Conservation (phyloP, 2,888 invertebrate genomes). For the Parapristionchus giblindavisi region DNA sequence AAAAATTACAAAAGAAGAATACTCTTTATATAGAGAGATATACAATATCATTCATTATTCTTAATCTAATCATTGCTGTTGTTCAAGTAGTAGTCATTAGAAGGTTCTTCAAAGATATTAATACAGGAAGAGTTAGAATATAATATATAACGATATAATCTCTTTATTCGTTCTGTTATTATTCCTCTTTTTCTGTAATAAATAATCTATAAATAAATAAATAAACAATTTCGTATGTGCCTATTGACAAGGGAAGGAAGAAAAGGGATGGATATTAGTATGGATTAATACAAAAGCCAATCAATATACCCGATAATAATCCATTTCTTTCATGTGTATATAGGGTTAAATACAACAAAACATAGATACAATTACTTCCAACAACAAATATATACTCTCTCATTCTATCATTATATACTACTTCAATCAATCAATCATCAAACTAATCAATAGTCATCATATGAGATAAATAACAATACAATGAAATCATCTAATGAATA, state of each 20-base stretch:
- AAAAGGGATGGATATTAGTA: background rate
- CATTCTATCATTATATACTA: too few species aligned
- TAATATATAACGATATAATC: constrained; percentile 3
- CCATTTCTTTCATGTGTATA: too few species aligned
- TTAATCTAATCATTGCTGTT: constrained; percentile 20
- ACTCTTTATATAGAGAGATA: background rate
- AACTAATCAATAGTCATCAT: too few species aligned
- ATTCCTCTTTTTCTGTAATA: constrained; percentile 12
- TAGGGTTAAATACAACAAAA: too few species aligned
- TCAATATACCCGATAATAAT: too few species aligned
- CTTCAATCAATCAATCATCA: too few species aligned
- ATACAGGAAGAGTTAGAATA: constrained; percentile 13
- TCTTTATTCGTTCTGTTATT: constrained; percentile 5
- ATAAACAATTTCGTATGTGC: background rate
- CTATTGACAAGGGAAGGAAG: background rate
- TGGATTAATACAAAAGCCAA: background rate
- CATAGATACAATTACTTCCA: too few species aligned
- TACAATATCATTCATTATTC: constrained; percentile 7
- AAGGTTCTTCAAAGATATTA: constrained; percentile 17
- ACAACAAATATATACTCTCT: too few species aligned
- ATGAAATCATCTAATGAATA: constrained; percentile 37
- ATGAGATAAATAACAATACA: too few species aligned
- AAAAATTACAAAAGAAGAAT: constrained; percentile 27
- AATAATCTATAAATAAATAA: constrained; percentile 1
- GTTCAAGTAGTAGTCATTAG: constrained; percentile 25